A percentile compares a stretch with the other conserved stretches of the same genome.
Evolutionary conservation across 2,797 vertebrate genomes (phyloP).

Genomic region (Oryzias sinensis): DNA sequence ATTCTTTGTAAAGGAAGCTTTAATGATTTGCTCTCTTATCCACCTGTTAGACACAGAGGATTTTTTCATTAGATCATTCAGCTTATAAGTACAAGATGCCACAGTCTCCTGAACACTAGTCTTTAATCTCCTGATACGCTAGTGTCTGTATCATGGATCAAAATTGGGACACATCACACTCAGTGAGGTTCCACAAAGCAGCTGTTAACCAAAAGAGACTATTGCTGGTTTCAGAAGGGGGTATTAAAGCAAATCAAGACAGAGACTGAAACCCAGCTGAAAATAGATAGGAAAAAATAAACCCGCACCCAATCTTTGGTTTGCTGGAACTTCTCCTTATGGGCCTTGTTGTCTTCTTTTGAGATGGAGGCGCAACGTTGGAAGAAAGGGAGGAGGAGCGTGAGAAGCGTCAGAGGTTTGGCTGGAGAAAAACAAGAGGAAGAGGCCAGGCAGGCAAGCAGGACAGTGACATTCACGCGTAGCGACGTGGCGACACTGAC

Average conservation of each 20-base stretch:
- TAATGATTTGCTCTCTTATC: slow-evolving; percentile 2
- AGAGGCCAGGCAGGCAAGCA: slow-evolving; percentile 44
- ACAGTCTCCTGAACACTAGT: slow-evolving; percentile 37
- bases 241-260: slow-evolving; percentile 43
- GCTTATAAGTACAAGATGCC: slow-evolving; percentile 13
- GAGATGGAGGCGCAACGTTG: slow-evolving; percentile 56
- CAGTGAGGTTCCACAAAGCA: slow-evolving; percentile 47
- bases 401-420: slow-evolving; percentile 1
- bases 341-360: slow-evolving; percentile 45
- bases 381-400: slow-evolving; percentile 26
- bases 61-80: slow-evolving; percentile 10
- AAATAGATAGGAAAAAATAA: slow-evolving; percentile 35
- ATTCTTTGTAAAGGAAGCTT: not conserved
- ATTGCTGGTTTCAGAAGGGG: slow-evolving; percentile 29
- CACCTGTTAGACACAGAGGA: not conserved
- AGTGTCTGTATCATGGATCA: slow-evolving; percentile 40
- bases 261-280: slow-evolving; percentile 28
- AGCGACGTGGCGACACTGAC: slow-evolving; percentile 72
- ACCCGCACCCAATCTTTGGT: slow-evolving; percentile 40
- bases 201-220: slow-evolving; percentile 43
- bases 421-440: slow-evolving; percentile 39
- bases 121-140: slow-evolving; percentile 37
- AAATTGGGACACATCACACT: slow-evolving; percentile 24
- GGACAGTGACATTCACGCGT: slow-evolving; percentile 80
- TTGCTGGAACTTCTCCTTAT: slow-evolving; percentile 10